A percentile compares a stretch with the other conserved stretches of the same genome.
phyloP scores from a whole-genome alignment of 1,140 invertebrate species.

The Protaetia brevitarsis region DNA sequence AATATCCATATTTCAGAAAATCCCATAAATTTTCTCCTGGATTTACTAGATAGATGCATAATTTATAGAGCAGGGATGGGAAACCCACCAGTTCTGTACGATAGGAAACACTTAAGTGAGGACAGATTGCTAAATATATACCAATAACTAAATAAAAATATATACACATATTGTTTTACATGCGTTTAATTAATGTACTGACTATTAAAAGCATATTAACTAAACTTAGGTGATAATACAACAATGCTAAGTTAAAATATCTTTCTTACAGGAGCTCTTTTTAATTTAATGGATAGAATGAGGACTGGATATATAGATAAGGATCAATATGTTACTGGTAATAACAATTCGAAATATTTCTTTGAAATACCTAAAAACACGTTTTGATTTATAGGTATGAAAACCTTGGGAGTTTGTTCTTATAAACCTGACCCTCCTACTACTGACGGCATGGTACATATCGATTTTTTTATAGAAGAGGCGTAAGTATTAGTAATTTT shows the following conservation, averaged over 20 bases:
- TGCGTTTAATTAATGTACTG: too few species aligned
- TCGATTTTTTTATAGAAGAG: slow-evolving; percentile 37
- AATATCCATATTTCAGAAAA: slow-evolving; percentile 35
- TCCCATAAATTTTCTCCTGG: slow-evolving; percentile 50
- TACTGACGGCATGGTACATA: slow-evolving; percentile 30
- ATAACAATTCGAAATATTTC: not conserved
- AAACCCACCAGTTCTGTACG: slow-evolving; percentile 50
- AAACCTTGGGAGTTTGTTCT: slow-evolving; percentile 37
- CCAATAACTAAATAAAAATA: too few species aligned
- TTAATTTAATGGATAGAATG: slow-evolving; percentile 44
- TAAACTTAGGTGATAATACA: not conserved
- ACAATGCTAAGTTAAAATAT: not conserved
- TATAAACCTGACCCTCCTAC: slow-evolving; percentile 35
- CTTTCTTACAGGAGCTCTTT: slow-evolving; percentile 33
- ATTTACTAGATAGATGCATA: slow-evolving; percentile 52
- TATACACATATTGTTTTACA: too few species aligned
- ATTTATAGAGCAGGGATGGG: slow-evolving; percentile 50
- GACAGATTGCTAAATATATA: not conserved
- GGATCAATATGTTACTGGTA: slow-evolving; percentile 38
- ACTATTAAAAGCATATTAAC: not conserved
- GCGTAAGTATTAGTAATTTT: slow-evolving; percentile 28
- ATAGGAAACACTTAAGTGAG: slow-evolving; percentile 35
- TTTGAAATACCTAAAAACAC: not conserved
- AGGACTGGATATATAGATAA: slow-evolving; percentile 38
- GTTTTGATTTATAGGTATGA: slow-evolving; percentile 31